Base-by-base conservation (phyloP, 2,888 invertebrate genomes). In the Beris chalybata region DNA sequence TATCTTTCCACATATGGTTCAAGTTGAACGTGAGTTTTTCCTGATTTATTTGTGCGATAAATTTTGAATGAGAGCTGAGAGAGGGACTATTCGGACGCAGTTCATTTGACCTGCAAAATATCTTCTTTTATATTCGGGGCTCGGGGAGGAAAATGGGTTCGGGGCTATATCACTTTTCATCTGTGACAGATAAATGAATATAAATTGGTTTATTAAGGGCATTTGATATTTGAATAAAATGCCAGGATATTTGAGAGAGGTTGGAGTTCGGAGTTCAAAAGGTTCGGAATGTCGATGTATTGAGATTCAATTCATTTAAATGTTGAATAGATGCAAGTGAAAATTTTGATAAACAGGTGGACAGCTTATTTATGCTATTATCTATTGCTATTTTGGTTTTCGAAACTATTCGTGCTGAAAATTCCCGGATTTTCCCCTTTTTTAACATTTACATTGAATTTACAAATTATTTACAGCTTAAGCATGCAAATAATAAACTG, bases 41-140 rank as follows among this genome's bases (percentile, higher is more conserved):
- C 38, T 48, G 65, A 63, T 63, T 68, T 66, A 57, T 63, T 65
- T 68, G 50, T 64, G 63, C n/a, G 68, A 68, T 68, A 68, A 66
- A 68, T 64, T 64, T 64, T 64, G 45, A 30, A 64, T 64, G 52
- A 52, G 32, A 57, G 30, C 22, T 22, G 45, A 22, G 48, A 58
- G 47, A 48, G 22, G 58, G 38, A 47, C 58, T 31, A 30, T 47
- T 48, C 15, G 48, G 58, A 13, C 15, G 58, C 58, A 59, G 47
- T 59, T 22, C 50, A 52, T 61, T 50, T 61, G 52, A 61, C 52
- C 52, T 43, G 61, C 13, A 52, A 48, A 50, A 61, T 61, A 61
- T 61, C n/a, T 61, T 31, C 52, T 38, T 32, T 52, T 29, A n/a
- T 15, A 48, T 6, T 13, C 48, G 22, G 59, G 4, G 15, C 13